These are phyloP conservation scores for Eulacestoma nigropectus DNA, from an alignment of 2,113 vertebrate genomes.

Conservation along the genomic window DNA sequence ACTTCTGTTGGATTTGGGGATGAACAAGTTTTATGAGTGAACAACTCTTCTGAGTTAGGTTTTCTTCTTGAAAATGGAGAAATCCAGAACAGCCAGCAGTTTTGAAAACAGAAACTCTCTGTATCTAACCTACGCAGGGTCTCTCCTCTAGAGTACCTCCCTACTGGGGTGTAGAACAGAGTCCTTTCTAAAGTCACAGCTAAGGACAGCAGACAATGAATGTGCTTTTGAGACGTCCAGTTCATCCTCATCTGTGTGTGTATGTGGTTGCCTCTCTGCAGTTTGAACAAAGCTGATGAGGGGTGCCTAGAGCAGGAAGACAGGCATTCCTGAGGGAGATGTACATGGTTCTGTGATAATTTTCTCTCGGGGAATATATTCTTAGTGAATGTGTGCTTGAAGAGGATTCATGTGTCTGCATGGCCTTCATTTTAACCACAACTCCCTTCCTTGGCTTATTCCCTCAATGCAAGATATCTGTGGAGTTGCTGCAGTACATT, in stretches of 20 bases:
- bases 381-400: background rate
- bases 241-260: accelerated
- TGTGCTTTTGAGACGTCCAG: background rate
- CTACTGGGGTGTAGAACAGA: background rate
- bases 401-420: background rate
- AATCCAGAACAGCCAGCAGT: background rate
- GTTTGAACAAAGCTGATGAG: background rate
- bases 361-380: background rate
- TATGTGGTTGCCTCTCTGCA: background rate
- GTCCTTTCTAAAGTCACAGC: background rate
- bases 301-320: background rate
- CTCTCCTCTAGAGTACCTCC: background rate
- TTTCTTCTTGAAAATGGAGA: background rate
- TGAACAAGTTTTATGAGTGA: background rate
- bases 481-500: background rate
- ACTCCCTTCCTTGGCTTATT: background rate
- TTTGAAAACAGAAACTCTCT: background rate
- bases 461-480: background rate
- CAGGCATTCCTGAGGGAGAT: background rate
- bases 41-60: background rate
- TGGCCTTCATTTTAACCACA: background rate
- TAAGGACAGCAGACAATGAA: background rate
- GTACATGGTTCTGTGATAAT: accelerated
- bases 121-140: background rate
- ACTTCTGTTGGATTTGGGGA: background rate